Evolutionary conservation across 92 coral and sea anemone species (phyloP).

Genomic region (Porites lobata): DNA sequence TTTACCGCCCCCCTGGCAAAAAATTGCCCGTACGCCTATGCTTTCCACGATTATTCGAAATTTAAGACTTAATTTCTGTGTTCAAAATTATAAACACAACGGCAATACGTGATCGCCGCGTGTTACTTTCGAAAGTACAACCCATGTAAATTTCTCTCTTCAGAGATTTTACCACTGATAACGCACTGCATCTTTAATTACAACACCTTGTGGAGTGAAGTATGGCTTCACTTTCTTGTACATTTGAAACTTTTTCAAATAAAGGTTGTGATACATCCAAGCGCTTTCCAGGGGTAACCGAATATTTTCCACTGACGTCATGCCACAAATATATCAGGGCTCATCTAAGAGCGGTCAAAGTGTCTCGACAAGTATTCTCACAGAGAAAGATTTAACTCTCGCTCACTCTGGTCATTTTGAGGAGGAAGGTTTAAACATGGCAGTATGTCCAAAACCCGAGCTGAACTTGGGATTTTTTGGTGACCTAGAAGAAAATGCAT

Average conservation of each 20-base stretch:
- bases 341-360: not conserved
- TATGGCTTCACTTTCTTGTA: not conserved
- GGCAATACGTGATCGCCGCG: not conserved
- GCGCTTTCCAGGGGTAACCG: not conserved
- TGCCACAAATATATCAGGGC: slow-evolving; percentile 24
- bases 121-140: too few species aligned
- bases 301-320: slow-evolving; percentile 32
- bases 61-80: too few species aligned
- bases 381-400: slow-evolving; percentile 20
- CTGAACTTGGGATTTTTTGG: not conserved
- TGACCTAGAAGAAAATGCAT: not conserved
- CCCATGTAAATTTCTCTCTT: too few species aligned
- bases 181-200: too few species aligned
- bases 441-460: slow-evolving; percentile 29
- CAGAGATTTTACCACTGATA: too few species aligned
- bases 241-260: not conserved
- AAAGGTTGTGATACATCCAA: not conserved
- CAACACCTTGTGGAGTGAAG: not conserved
- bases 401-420: slow-evolving; percentile 27
- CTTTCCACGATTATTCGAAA: too few species aligned
- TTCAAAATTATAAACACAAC: too few species aligned
- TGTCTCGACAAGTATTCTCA: not conserved
- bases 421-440: slow-evolving; percentile 18
- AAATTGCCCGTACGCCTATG: too few species aligned
- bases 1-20: too few species aligned